Evolutionary conservation across 2,888 invertebrate species (phyloP), one percentile per base, ranked within the genome.

Genomic region (Deroplatys truncata): DNA sequence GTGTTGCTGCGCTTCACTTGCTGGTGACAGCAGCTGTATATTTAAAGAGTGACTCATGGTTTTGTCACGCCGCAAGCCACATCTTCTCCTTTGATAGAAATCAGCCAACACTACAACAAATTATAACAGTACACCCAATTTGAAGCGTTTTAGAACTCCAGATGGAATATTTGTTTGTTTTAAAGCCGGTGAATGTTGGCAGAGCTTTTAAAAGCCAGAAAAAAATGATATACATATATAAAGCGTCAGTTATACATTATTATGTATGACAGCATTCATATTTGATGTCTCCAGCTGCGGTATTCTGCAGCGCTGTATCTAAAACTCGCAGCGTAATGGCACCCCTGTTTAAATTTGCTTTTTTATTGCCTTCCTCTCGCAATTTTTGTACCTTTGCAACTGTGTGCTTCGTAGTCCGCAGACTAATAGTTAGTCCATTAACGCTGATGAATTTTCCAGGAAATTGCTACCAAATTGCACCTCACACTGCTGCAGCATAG

Each of bases 401-500:
- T 72, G 56, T 72, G 56, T 72, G 56, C 56, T 72, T 72, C 56
- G 56, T 72, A 72, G 87, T 83, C 82, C 85, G 43, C 86, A 13
- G 43, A 83, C 43, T 89, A 86, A 89, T 89, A 89, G 89, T 89
- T 86, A 83, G 86, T 86, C 89, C 89, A 89, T 89, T 89, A 89
- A 85, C 85, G 89, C 85, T 89, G 85, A 85, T 85, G 85, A 85
- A 89, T 85, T 89, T 86, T 86, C 85, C 89, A 89, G 89, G 89
- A 89, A 89, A 89, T 89, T 85, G 85, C 82, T 83, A 43, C 85
- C 86, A 89, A 89, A 89, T 89, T 86, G 86, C 89, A 7, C 86
- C 86, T 86, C 86, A 82, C 56, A 49, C 28, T 28, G 28, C 56
- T 72, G 56, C 20, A 72, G 25, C 49, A 56, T 43, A 25, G 86